Percentiles rank a stretch among this genome's conserved stretches.
phyloP scores from a whole-genome alignment of 2,113 vertebrate genomes.

The Oncorhynchus tshawytscha region DNA sequence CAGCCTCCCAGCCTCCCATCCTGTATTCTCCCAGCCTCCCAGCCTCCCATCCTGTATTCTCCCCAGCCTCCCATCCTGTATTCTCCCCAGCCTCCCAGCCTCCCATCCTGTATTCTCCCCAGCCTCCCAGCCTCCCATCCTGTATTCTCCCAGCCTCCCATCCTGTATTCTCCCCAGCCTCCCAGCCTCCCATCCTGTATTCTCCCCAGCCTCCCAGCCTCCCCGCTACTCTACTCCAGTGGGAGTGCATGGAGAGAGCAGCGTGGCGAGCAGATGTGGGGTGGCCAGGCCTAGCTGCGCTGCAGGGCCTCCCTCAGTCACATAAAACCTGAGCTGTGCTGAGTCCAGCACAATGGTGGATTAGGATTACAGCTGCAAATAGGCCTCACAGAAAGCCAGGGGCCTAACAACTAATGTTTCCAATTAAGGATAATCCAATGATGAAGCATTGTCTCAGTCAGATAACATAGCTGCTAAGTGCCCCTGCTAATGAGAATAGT shows the following conservation, averaged over 20 bases:
- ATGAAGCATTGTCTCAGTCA: conserved; percentile 83
- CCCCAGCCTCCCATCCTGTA: too few relatives aligned
- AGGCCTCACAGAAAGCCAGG: conserved; percentile 71
- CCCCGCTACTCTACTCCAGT: neutral
- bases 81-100: too few relatives aligned
- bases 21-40: too few relatives aligned
- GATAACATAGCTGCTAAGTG: conserved; percentile 66
- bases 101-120: too few relatives aligned
- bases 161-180: too few relatives aligned
- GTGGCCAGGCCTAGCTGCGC: neutral
- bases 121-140: too few relatives aligned
- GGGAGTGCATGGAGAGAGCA: neutral
- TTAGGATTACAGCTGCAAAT: conserved; percentile 79
- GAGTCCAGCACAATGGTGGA: conserved; percentile 51
- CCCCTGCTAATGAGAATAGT: conserved; percentile 74
- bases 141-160: too few relatives aligned
- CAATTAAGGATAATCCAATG: conserved; percentile 87
- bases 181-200: too few relatives aligned
- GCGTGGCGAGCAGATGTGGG: neutral
- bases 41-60: too few relatives aligned
- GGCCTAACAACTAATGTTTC: conserved; percentile 72
- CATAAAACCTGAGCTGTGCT: neutral
- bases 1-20: too few relatives aligned
- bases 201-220: neutral
- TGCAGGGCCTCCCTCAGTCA: neutral